Percentiles rank a stretch among this genome's conserved stretches.
Evolutionary conservation across 2,888 invertebrate species (phyloP).

Genomic region (Luffia ferchaultella): DNA sequence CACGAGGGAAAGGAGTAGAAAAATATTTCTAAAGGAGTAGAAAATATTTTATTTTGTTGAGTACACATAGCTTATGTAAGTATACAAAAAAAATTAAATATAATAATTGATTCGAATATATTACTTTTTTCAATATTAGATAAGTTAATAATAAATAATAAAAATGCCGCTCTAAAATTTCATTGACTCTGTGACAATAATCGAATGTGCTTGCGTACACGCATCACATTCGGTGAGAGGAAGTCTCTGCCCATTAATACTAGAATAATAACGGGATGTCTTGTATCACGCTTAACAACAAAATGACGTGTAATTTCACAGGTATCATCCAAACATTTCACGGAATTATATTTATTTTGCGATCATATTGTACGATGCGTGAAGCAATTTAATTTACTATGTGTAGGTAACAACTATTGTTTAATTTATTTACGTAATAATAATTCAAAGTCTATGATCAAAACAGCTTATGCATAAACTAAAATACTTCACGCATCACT

Average conservation of each 20-base stretch:
- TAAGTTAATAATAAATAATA: background rate
- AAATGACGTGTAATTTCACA: background rate
- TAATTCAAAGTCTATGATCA: too few relatives aligned
- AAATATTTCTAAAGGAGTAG: background rate
- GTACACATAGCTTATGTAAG: background rate
- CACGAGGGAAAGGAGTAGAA: too few relatives aligned
- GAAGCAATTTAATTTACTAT: background rate
- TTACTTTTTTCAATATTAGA: background rate
- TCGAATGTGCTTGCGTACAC: background rate
- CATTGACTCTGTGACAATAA: background rate
- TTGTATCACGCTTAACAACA: background rate
- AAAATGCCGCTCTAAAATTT: background rate
- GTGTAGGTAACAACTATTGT: too few relatives aligned
- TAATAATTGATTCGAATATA: background rate
- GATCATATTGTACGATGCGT: background rate
- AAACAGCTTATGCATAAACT: too few relatives aligned
- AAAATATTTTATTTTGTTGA: background rate
- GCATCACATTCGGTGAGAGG: background rate
- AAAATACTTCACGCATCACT: too few relatives aligned
- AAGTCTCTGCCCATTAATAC: background rate
- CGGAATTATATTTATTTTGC: background rate
- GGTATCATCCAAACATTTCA: background rate
- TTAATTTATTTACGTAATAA: too few relatives aligned
- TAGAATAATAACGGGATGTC: background rate
- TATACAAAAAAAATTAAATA: background rate